These are phyloP conservation scores for Linepithema humile DNA, from an alignment of 1,140 invertebrate genomes.

Conservation along the genomic window DNA sequence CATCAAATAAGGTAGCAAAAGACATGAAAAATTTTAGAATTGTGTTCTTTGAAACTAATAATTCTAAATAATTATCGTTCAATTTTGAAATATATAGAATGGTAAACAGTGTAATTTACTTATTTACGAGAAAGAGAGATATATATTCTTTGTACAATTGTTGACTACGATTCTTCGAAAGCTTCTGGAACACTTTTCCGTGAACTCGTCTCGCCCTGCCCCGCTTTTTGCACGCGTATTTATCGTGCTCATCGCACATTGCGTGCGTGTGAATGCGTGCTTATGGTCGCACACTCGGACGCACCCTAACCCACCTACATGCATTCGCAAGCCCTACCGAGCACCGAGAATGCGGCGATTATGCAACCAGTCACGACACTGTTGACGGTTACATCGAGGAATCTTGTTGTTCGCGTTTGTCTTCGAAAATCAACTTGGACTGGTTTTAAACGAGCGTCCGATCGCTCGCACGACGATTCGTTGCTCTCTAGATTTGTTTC, in stretches of 20 bases:
- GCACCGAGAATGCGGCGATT: conserved; percentile 65
- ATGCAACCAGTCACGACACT: conserved; percentile 61
- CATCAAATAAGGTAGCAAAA: too few species aligned
- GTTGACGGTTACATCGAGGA: conserved; percentile 41
- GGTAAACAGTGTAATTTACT: too few species aligned
- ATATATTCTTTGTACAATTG: neutral
- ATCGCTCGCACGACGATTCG: neutral
- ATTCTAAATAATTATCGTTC: too few species aligned
- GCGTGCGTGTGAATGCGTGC: neutral
- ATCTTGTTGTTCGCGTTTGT: neutral
- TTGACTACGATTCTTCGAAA: neutral
- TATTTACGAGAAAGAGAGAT: too few species aligned
- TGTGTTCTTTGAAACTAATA: too few species aligned
- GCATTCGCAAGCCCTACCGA: conserved; percentile 49
- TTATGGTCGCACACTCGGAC: conserved; percentile 17
- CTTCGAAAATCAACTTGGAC: neutral
- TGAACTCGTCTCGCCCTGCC: conserved; percentile 2
- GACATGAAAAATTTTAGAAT: too few species aligned
- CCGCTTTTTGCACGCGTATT: conserved; percentile 27
- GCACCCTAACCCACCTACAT: conserved; percentile 58
- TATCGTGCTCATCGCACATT: conserved; percentile 34
- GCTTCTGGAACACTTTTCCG: conserved; percentile 5
- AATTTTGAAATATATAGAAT: too few species aligned
- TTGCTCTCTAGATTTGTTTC: conserved; percentile 9
- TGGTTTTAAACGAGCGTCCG: neutral